These are phyloP conservation scores for Pharmacophagus antenor DNA, from an alignment of 2,888 invertebrate genomes.

Conservation along the genomic window DNA sequence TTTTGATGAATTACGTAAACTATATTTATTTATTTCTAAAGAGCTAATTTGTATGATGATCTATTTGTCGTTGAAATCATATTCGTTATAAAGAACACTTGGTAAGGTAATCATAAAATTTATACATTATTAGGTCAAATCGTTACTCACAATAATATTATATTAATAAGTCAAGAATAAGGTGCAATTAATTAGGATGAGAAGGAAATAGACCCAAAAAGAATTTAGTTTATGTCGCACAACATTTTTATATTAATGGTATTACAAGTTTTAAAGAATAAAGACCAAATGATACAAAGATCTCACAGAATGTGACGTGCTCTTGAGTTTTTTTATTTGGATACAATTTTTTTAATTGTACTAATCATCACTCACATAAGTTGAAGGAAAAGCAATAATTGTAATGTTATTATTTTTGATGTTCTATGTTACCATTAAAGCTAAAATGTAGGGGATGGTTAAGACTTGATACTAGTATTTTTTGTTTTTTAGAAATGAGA, in stretches of 20 bases:
- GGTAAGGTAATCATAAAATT: too few species aligned
- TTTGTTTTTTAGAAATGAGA: not conserved
- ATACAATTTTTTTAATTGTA: not conserved
- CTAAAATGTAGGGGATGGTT: conserved; percentile 39
- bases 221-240: not conserved
- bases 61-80: too few species aligned
- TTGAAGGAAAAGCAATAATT: conserved; percentile 4
- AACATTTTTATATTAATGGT: not conserved
- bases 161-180: too few species aligned
- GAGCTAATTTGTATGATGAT: not conserved
- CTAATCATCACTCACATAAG: not conserved
- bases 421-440: conserved; percentile 37
- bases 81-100: too few species aligned
- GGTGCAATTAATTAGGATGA: not conserved
- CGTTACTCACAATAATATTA: too few species aligned
- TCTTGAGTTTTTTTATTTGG: not conserved
- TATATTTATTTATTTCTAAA: not conserved
- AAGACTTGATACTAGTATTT: conserved; percentile 18
- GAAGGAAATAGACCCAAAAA: not conserved
- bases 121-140: too few species aligned
- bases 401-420: conserved; percentile 12
- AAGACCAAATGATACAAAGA: not conserved
- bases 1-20: not conserved
- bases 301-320: not conserved
- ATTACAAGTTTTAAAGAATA: not conserved